phyloP scores from a whole-genome alignment of 1,140 invertebrate genomes.

The Drosophila ohnishii region DNA sequence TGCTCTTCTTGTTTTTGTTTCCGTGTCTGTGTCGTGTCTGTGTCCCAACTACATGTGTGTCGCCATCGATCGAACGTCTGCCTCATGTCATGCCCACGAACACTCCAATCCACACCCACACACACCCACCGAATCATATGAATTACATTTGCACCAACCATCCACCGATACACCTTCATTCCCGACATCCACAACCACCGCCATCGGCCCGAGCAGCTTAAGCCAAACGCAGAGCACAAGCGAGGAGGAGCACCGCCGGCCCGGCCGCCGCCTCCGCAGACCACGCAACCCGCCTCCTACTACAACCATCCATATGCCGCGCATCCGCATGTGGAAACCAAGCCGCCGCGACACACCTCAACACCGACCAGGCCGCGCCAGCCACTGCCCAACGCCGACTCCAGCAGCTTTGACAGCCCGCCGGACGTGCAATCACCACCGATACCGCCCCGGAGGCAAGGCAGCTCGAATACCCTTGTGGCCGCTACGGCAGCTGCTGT shows the following conservation, averaged over 20 bases:
- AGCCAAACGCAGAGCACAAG: constrained; percentile 68
- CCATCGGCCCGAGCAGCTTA: constrained; percentile 63
- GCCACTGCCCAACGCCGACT: constrained; percentile 59
- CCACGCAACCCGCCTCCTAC: constrained; percentile 53
- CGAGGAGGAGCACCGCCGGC: constrained; percentile 60
- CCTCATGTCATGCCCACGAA: constrained; percentile 44
- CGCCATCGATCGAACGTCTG: constrained; percentile 51
- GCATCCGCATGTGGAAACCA: constrained; percentile 49
- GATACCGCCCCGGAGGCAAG: constrained; percentile 73
- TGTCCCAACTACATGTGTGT: constrained; percentile 44
- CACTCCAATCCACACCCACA: constrained; percentile 31
- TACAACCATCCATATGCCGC: constrained; percentile 77
- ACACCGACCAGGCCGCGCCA: constrained; percentile 50
- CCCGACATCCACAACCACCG: constrained; percentile 15
- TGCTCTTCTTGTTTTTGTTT: constrained; percentile 67
- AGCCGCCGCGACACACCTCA: constrained; percentile 60
- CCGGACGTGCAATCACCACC: constrained; percentile 81
- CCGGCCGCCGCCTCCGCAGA: constrained; percentile 68
- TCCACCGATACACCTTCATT: constrained; percentile 15
- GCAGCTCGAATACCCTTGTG: constrained; percentile 61
- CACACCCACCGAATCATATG: constrained; percentile 21
- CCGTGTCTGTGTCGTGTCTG: constrained; percentile 54
- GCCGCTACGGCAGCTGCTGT: constrained; percentile 75
- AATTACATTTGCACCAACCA: constrained; percentile 24
- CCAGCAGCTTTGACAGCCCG: constrained; percentile 70